Evolutionary conservation across 2,797 vertebrate species (phyloP).

Genomic region (Enteromius afrohamiltoni): DNA sequence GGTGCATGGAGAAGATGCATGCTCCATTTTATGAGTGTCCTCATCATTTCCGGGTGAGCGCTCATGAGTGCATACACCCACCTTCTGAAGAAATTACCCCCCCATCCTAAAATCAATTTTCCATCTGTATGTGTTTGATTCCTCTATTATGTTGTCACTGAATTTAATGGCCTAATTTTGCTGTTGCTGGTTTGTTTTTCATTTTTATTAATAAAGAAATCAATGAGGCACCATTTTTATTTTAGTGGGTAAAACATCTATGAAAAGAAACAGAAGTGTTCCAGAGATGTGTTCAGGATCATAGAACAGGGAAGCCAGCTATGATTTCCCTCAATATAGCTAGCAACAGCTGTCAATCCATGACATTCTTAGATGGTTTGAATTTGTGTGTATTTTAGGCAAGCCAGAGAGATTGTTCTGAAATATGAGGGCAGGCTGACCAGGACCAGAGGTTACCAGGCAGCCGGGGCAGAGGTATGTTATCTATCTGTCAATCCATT

Average conservation of each 20-base stretch:
- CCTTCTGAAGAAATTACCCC: background rate
- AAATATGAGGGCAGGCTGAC: conserved; percentile 94
- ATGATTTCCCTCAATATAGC: conserved; percentile 53
- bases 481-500: background rate
- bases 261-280: conserved; percentile 47
- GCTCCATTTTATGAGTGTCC: conserved; percentile 25
- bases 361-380: conserved; percentile 26
- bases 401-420: conserved; percentile 92
- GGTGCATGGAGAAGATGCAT: conserved; percentile 10
- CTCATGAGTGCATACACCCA: conserved; percentile 29
- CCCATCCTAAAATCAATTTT: conserved; percentile 23
- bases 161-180: conserved; percentile 7
- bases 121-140: conserved; percentile 38
- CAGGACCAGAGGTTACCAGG: conserved; percentile 95
- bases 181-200: background rate
- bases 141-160: conserved; percentile 10
- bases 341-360: conserved; percentile 38
- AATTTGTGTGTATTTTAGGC: conserved; percentile 74
- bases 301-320: conserved; percentile 45
- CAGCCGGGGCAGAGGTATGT: conserved; percentile 91
- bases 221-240: conserved; percentile 3
- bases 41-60: conserved; percentile 33
- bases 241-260: conserved; percentile 24
- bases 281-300: conserved; percentile 39
- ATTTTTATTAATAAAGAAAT: conserved; percentile 25